Base-by-base conservation (phyloP, 2,797 vertebrate species). In the Catostomus latipinnis region DNA sequence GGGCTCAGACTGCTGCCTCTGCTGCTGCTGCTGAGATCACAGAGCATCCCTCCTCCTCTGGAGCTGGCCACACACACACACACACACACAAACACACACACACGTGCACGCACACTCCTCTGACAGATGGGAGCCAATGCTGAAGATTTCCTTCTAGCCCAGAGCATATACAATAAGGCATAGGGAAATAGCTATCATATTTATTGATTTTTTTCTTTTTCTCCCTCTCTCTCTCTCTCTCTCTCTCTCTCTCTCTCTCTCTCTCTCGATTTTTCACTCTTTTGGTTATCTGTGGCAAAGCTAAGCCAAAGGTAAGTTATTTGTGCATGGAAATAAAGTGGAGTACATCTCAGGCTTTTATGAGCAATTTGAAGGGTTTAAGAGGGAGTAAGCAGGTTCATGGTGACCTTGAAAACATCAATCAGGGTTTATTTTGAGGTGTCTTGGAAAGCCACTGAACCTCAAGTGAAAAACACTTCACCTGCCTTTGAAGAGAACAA, bases 31-130 rank as follows among this genome's bases (percentile, higher is more conserved):
- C 34, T 34, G 82, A 82, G 80, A 81, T 74, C 79, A 76, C 71
- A 79, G 52, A 82, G 82, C 76, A 82, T 82, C 71, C 82, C 80
- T 76, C 82, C 85, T 84, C 81, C 81, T 80, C 71, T 71, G 76
- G 80, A 74, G 70, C 74, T 82, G 16, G 46, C 10, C 6, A 60
- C 78, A 69, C 87, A 75, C 77, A 14, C 77, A 18, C 11, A 54
- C 72, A 74, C 70, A 80, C 61, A 46, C 16, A 45, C 16, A 18
- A 18, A 14, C 77, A 18, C 11, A 54, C 72, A 74, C 68, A 45
- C 56, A 73, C 60, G 61, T 53, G 45, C 12, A 34, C 43, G 45
- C 3, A 14, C 46, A 70, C 65, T 18, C 61, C 54, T 67, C 78
- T 14, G 12, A 10, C 71, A 68, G 56, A 18, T 8, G 8, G 46